Evolutionary conservation across 2,797 vertebrate genomes (phyloP).

Genomic region (Malurus leucopterus): DNA sequence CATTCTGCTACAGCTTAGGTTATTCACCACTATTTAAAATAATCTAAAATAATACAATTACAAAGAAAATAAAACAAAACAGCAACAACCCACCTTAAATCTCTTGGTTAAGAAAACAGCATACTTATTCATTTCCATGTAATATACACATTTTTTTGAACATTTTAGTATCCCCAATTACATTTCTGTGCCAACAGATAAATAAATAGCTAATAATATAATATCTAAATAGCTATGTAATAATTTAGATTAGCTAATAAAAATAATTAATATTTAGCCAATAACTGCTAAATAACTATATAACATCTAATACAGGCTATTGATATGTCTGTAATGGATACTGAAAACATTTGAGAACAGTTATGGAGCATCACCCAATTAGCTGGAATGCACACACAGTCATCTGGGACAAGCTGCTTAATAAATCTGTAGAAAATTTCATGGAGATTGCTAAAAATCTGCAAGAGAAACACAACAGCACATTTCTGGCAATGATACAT

Average conservation of each 20-base stretch:
- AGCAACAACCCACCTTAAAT: neutral
- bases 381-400: neutral
- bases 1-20: neutral
- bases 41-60: neutral
- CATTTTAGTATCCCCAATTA: neutral
- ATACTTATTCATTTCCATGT: neutral
- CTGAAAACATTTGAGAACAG: neutral
- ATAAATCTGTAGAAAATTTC: neutral
- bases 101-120: neutral
- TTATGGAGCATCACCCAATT: neutral
- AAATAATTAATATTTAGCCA: neutral
- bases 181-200: neutral
- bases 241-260: neutral
- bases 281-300: neutral
- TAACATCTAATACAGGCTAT: neutral
- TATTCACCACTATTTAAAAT: conserved; percentile 29
- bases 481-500: neutral
- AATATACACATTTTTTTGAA: neutral
- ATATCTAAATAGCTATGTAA: neutral
- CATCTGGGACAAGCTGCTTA: neutral
- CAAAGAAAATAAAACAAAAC: neutral
- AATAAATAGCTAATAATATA: neutral
- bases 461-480: neutral
- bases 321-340: neutral
- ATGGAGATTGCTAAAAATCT: neutral